Evolutionary conservation across 2,797 vertebrate genomes (phyloP).

Genomic region (Falco naumanni): DNA sequence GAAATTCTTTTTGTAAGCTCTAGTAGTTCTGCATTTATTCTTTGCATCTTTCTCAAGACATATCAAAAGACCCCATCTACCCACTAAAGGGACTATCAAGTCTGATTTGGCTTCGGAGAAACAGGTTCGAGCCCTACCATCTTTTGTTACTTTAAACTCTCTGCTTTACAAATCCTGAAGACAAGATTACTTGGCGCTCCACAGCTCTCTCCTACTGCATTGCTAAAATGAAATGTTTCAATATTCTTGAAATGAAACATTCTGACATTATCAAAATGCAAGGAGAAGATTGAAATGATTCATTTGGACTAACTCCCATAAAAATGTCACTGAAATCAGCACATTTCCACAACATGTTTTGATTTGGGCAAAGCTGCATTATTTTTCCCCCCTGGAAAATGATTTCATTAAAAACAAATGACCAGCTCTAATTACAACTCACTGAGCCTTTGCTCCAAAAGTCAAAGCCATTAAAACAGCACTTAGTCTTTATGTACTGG

Average conservation of each 20-base stretch:
- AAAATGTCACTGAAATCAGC: constrained; percentile 56
- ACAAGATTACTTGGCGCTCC: neutral
- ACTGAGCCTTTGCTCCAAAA: constrained; percentile 18
- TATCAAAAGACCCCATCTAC: neutral
- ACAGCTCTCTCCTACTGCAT: neutral
- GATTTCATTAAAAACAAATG: constrained; percentile 53
- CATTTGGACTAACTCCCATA: constrained; percentile 54
- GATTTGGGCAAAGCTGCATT: neutral
- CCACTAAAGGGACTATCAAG: neutral
- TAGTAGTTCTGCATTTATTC: neutral
- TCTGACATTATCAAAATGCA: constrained; percentile 60
- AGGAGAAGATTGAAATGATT: constrained; percentile 54
- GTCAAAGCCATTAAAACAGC: constrained; percentile 21
- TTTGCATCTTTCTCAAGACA: neutral
- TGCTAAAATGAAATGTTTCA: constrained; percentile 52
- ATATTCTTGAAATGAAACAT: constrained; percentile 55
- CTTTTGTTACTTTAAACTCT: neutral
- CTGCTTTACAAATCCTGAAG: neutral
- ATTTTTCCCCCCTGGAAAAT: neutral
- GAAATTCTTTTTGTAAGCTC: neutral
- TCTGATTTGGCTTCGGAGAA: neutral
- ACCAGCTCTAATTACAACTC: constrained; percentile 42
- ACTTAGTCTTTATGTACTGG: neutral
- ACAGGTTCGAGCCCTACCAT: neutral
- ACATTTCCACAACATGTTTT: constrained; percentile 38